A percentile compares a stretch with the other conserved stretches of the same genome.
Evolutionary conservation across 2,113 vertebrate species (phyloP).

Genomic region (Caretta caretta): DNA sequence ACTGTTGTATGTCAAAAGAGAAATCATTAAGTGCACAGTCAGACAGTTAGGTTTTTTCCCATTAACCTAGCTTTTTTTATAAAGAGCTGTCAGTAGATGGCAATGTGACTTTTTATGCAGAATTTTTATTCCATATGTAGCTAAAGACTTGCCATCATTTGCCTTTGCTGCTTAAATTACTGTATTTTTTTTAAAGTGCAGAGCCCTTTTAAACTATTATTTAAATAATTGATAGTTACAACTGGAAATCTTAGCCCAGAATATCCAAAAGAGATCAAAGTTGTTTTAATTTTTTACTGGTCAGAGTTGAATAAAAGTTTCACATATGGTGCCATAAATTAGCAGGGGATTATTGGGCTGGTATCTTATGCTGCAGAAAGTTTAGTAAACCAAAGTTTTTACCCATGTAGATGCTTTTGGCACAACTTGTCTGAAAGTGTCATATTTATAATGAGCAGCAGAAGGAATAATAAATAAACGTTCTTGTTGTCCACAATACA

Average conservation of each 20-base stretch:
- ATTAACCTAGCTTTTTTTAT: constrained; percentile 45
- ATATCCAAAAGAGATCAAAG: constrained; percentile 81
- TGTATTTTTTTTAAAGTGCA: constrained; percentile 65
- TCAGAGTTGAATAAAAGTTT: constrained; percentile 70
- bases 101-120: constrained; percentile 82
- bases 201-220: constrained; percentile 77
- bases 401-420: constrained; percentile 24
- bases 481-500: constrained; percentile 31
- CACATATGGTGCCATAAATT: constrained; percentile 58
- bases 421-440: not conserved
- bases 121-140: constrained; percentile 53
- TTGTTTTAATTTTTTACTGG: constrained; percentile 77
- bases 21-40: constrained; percentile 48
- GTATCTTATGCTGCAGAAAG: constrained; percentile 30
- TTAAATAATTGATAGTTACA: constrained; percentile 86
- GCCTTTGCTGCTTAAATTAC: constrained; percentile 76
- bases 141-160: constrained; percentile 69
- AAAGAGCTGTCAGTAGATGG: constrained; percentile 83
- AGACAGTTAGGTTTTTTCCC: not conserved
- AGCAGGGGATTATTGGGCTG: constrained; percentile 45
- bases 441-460: constrained; percentile 51
- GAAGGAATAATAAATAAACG: constrained; percentile 62
- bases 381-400: constrained; percentile 46
- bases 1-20: not conserved
- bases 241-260: constrained; percentile 78